These are phyloP conservation scores for Adela reaumurella DNA, from an alignment of 2,888 invertebrate genomes.

Conservation along the genomic window DNA sequence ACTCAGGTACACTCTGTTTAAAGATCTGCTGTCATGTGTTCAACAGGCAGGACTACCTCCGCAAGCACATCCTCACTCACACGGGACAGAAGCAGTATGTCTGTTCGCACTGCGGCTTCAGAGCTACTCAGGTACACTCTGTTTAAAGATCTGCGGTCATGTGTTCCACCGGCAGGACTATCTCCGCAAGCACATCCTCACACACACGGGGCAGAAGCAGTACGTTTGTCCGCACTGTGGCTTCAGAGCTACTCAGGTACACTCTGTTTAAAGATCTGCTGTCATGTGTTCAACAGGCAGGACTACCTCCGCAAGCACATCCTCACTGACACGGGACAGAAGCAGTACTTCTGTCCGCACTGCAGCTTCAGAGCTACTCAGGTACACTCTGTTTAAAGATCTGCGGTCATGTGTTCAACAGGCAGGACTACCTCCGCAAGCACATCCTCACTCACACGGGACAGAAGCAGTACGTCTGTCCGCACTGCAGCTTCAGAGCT, in stretches of 20 bases:
- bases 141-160: conserved; percentile 38
- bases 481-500: conserved; percentile 28
- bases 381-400: conserved; percentile 17
- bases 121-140: too few species aligned
- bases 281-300: conserved; percentile 29
- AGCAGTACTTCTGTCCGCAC: conserved; percentile 31
- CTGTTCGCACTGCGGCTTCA: conserved; percentile 34
- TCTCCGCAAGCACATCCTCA: conserved; percentile 31
- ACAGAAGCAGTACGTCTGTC: conserved; percentile 28
- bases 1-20: too few species aligned
- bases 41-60: conserved; percentile 30
- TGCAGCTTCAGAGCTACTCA: conserved; percentile 31
- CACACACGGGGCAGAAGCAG: conserved; percentile 29
- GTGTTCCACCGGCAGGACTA: conserved; percentile 35
- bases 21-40: conserved; percentile 39
- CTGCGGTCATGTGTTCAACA: conserved; percentile 33
- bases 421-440: conserved; percentile 34
- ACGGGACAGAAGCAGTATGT: conserved; percentile 28
- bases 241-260: conserved; percentile 27
- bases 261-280: too few species aligned
- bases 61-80: conserved; percentile 35
- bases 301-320: conserved; percentile 38
- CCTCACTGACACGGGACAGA: conserved; percentile 29
- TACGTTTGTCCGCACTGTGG: conserved; percentile 35
- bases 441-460: conserved; percentile 35